Base-by-base conservation (phyloP, 2,113 vertebrate genomes). In the Hyla sarda region DNA sequence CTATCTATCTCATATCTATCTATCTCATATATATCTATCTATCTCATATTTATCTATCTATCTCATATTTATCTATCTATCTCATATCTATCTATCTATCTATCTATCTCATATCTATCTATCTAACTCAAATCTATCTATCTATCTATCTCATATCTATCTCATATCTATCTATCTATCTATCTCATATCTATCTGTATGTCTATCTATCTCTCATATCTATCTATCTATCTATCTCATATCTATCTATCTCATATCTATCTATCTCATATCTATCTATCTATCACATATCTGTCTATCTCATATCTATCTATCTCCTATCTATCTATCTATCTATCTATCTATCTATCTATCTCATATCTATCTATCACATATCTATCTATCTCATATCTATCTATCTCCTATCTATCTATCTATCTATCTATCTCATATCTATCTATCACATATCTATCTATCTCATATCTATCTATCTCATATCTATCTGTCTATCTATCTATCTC, bases 191-290 rank as follows among this genome's bases (percentile, higher is more conserved):
- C 69, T 45, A 72, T 72, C 69, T 74, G 47, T 74, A 23, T 1
- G 47, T 74, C 72, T 74, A 74, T 74, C 69, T 72, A 72, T 72
- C 13, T 45, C 47, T 74, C 72, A n/a, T 47, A 74, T 74, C 69
- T 45, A 72, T 72, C 69, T 74, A 74, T 74, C 41, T 1, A 74
- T 74, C 72, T 74, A 74, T 74, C 69, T n/a, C n/a, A n/a, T 45
- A 74, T 74, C 72, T 47, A 74, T 74, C 69, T 45, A 72, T 72
- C 69, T 74, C 47, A n/a, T n/a, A n/a, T 74, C 41, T 1, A 74
- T 74, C 72, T 74, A 74, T 74, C 69, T n/a, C n/a, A n/a, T 45
- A 74, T 74, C 72, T 47, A 74, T 74, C 69, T 45, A 72, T 72
- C 69, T 74, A 74, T 74, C 41, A n/a, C n/a, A 54, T 62, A 62